Evolutionary conservation across 1,140 invertebrate genomes (phyloP), one percentile per base, ranked within the genome.

Genomic region (Fopius arisanus): DNA sequence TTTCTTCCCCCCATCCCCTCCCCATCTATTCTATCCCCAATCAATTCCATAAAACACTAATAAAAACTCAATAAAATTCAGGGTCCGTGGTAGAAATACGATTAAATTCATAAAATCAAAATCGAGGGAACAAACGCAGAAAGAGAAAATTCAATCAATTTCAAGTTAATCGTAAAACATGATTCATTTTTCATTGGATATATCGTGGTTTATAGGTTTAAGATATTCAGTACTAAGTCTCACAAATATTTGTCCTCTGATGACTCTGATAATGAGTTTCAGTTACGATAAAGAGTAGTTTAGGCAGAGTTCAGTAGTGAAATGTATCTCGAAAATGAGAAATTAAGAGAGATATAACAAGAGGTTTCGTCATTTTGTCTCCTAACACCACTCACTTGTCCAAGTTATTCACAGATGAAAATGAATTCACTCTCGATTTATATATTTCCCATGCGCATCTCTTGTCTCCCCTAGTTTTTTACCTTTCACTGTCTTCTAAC

Each of bases 401-500:
- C n/a, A 16, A 14, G 14, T n/a, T 12, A n/a, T 19, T 16, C 16
- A 48, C n/a, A 12, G 7, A 19, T 48, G 14, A 48, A 5, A n/a
- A 48, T 48, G 14, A n/a, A 2, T 16, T 48, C 14, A 48, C n/a
- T 16, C 16, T 48, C 16, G 16, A n/a, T 48, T 48, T 7, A 48
- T 48, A 12, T n/a, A 48, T 48, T 14, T 48, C 43, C 43, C 43
- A 48, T 48, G 14, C 16, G n/a, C 43, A 48, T 48, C 33, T 70
- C n/a, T 62, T 70, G n/a, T n/a, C 16, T 70, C 14, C 2, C 31
- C 62, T 59, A 37, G 12, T 37, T 37, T 37, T 43, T 26, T 67
- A n/a, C 51, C 14, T 41, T 48, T 76, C 59, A 16, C 26, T 31
- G 65, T 40, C 62, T 41, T 72, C 29, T 65, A 37, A 43, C 26